Evolutionary conservation across 2,888 invertebrate species (phyloP).

Genomic region (Cosmia pyralina): DNA sequence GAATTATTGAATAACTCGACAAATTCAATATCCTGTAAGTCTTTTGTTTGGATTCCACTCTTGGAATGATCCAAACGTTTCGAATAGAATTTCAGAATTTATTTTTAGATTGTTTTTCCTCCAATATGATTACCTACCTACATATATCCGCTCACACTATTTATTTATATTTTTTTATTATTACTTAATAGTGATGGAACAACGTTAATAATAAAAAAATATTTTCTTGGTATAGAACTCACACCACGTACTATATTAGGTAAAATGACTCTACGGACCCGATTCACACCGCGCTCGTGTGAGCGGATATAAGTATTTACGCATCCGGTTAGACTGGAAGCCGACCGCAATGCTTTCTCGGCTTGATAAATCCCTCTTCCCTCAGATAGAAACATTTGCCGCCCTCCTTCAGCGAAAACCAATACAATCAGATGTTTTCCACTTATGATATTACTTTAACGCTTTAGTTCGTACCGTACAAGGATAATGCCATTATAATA

Average conservation of each 20-base stretch:
- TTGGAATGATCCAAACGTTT: slow-evolving; percentile 19
- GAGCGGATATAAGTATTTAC: neutral
- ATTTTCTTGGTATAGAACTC: too few species aligned
- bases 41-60: slow-evolving; percentile 40
- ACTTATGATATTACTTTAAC: neutral
- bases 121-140: neutral
- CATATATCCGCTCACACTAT: too few species aligned
- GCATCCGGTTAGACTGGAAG: neutral
- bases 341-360: too few species aligned
- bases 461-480: neutral
- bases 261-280: too few species aligned
- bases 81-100: neutral
- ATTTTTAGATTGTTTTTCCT: slow-evolving; percentile 14
- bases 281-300: too few species aligned
- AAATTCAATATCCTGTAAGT: slow-evolving; percentile 43
- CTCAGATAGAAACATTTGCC: too few species aligned
- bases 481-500: slow-evolving; percentile 11
- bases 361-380: too few species aligned
- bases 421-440: neutral
- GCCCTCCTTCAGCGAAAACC: too few species aligned
- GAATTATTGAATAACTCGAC: slow-evolving; percentile 37
- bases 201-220: too few species aligned
- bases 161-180: too few species aligned
- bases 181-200: too few species aligned
- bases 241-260: too few species aligned